These are phyloP conservation scores for Aldrovandia affinis DNA, from an alignment of 2,797 vertebrate genomes.

Conservation along the genomic window DNA sequence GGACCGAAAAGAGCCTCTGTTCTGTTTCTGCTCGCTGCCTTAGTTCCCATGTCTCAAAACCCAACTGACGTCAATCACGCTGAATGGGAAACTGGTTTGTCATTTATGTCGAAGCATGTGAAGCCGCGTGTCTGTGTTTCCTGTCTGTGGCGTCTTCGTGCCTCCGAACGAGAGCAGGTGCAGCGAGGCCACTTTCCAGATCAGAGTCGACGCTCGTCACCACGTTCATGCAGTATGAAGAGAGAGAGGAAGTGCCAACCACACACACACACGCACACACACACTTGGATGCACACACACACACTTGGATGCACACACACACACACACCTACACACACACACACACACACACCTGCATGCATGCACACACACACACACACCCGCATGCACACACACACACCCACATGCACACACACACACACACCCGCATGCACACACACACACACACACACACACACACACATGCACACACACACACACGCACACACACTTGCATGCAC, in stretches of 20 bases:
- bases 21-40: slow-evolving; percentile 1
- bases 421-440: neutral
- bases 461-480: neutral
- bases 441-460: neutral
- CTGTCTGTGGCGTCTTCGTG: neutral
- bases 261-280: neutral
- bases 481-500: too few species aligned
- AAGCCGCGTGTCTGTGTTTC: neutral
- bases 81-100: neutral
- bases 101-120: neutral
- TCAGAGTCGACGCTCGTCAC: neutral
- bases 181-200: neutral
- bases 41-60: neutral
- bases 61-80: slow-evolving; percentile 5
- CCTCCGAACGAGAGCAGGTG: slow-evolving; percentile 3
- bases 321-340: too few species aligned
- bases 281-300: neutral
- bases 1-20: neutral
- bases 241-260: slow-evolving; percentile 1
- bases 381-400: neutral
- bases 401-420: neutral
- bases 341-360: neutral
- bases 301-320: neutral
- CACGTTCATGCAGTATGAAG: neutral
- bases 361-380: neutral